Percentiles rank a stretch among this genome's conserved stretches.
These are phyloP conservation scores for Oophaga sylvatica DNA, from an alignment of 2,797 vertebrate genomes.

Conservation along the genomic window DNA sequence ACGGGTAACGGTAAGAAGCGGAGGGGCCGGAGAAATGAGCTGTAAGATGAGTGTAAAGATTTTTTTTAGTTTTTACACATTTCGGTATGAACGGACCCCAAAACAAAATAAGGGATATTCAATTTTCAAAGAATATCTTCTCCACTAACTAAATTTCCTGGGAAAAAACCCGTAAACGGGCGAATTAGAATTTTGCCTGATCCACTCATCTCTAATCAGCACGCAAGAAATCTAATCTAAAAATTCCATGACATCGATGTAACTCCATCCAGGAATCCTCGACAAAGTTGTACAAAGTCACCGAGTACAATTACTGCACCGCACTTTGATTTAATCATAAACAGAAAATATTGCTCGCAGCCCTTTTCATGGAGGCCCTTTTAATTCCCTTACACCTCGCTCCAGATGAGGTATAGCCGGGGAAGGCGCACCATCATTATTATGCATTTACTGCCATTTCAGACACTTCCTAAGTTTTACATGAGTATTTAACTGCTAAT, in stretches of 20 bases:
- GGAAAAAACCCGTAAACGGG: no score
- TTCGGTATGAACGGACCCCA: no score
- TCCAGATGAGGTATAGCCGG: slow-evolving; percentile 43
- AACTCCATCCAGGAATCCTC: background rate
- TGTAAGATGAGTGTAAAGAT: no score
- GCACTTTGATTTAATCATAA: slow-evolving; percentile 43
- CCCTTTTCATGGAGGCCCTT: slow-evolving; percentile 44
- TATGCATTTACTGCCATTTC: slow-evolving; percentile 53
- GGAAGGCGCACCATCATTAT: slow-evolving; percentile 40
- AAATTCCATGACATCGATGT: background rate
- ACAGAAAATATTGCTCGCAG: slow-evolving; percentile 44
- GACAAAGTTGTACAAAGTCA: slow-evolving; percentile 38
- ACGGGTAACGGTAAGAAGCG: no score
- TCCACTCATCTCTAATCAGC: background rate
- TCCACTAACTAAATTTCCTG: no score
- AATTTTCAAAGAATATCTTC: no score
- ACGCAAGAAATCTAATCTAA: background rate
- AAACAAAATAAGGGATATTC: no score
- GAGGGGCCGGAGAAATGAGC: no score
- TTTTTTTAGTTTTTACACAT: no score
- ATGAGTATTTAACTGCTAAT: slow-evolving; percentile 38
- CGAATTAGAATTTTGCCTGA: no score
- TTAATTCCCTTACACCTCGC: slow-evolving; percentile 40
- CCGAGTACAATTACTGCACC: slow-evolving; percentile 24
- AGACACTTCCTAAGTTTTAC: slow-evolving; percentile 41